phyloP scores from a whole-genome alignment of 2,797 vertebrate species.

The Capromys pilorides region DNA sequence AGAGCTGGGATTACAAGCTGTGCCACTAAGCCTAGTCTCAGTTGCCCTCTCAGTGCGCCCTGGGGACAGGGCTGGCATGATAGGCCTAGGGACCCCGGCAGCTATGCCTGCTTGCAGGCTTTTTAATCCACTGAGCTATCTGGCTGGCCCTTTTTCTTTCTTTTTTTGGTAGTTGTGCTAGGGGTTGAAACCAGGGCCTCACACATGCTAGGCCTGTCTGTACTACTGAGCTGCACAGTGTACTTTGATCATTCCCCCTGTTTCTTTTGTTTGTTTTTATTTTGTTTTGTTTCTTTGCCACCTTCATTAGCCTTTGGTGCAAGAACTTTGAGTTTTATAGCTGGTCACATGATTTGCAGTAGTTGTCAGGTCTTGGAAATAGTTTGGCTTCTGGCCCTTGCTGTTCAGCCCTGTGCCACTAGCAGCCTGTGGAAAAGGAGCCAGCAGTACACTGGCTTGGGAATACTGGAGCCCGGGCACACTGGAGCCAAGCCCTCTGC shows the following conservation, averaged over 20 bases:
- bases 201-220: too few relatives aligned
- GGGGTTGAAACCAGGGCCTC: neutral
- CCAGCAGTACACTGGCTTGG: neutral
- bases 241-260: neutral
- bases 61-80: too few relatives aligned
- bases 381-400: neutral
- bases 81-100: too few relatives aligned
- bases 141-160: neutral
- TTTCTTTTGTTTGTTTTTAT: too few relatives aligned
- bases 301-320: neutral
- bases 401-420: accelerated
- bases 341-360: neutral
- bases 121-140: too few relatives aligned
- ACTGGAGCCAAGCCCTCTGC: accelerated
- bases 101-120: too few relatives aligned
- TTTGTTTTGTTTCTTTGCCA: neutral
- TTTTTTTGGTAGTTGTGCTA: neutral
- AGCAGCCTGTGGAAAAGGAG: neutral
- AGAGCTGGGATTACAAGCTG: too few relatives aligned
- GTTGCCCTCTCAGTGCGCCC: too few relatives aligned
- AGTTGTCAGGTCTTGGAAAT: too few relatives aligned
- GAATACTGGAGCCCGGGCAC: neutral
- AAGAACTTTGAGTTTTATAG: constrained; percentile 22
- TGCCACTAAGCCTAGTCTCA: too few relatives aligned
- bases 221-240: neutral